Evolutionary conservation across 2,797 vertebrate species (phyloP).

Genomic region (Neosalanx taihuensis): DNA sequence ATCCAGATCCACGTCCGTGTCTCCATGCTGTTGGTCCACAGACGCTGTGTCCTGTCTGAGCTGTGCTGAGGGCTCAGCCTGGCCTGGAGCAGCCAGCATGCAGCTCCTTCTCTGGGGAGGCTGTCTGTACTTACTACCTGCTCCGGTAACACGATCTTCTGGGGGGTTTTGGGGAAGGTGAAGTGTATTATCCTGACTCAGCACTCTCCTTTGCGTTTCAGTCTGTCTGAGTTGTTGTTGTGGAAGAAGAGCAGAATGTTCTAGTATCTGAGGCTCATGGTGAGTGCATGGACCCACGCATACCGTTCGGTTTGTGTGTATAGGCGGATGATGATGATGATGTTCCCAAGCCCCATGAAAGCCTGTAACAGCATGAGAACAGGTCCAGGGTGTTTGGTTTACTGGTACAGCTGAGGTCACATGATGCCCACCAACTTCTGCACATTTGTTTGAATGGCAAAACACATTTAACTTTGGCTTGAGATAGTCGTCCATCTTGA

Average conservation of each 20-base stretch:
- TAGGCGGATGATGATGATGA: background rate
- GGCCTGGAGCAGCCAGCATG: slow-evolving; percentile 16
- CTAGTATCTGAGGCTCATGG: background rate
- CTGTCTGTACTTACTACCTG: slow-evolving; percentile 1
- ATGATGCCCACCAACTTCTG: background rate
- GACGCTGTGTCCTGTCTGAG: slow-evolving; percentile 55
- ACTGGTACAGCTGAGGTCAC: slow-evolving; percentile 7
- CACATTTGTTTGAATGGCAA: background rate
- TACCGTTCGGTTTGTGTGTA: background rate
- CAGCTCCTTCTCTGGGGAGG: background rate
- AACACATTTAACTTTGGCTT: slow-evolving; percentile 5
- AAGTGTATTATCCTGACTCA: background rate
- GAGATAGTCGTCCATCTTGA: slow-evolving; percentile 39
- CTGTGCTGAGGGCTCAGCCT: slow-evolving; percentile 41
- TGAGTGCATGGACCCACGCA: background rate
- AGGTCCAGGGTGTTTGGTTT: slow-evolving; percentile 12
- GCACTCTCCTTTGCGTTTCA: background rate
- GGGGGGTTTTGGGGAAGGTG: slow-evolving; percentile 3
- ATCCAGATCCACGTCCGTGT: slow-evolving; percentile 61
- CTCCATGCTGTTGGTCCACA: slow-evolving; percentile 41
- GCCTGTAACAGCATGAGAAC: background rate
- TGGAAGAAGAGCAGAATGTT: background rate
- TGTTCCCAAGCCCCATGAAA: slow-evolving; percentile 1
- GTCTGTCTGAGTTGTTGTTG: background rate
- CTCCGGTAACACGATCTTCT: background rate